Percentiles rank a stretch among this genome's conserved stretches.
These are phyloP conservation scores for Diplogasteroides magnus DNA, from an alignment of 1,140 invertebrate genomes.

Conservation along the genomic window DNA sequence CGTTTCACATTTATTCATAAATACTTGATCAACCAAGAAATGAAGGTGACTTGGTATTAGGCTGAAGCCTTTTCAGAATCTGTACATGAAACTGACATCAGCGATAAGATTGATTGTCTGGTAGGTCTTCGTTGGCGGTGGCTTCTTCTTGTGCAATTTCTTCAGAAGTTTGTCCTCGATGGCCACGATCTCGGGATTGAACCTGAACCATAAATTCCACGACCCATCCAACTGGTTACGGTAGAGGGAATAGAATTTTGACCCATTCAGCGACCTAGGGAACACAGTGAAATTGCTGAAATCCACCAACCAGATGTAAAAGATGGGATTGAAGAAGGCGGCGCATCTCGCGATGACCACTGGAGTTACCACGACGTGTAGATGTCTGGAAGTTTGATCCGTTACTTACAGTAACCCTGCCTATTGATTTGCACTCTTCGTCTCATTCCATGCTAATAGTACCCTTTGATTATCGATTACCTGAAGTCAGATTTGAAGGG, in stretches of 20 bases:
- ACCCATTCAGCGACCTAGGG: too few species aligned
- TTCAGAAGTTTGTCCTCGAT: slow-evolving; percentile 21
- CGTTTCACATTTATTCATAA: too few species aligned
- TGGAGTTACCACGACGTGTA: slow-evolving; percentile 17
- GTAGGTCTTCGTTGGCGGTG: slow-evolving; percentile 10
- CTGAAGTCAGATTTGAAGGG: slow-evolving; percentile 24
- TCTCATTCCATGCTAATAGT: background rate
- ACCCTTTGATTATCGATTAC: background rate
- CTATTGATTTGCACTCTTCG: too few species aligned
- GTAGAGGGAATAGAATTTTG: slow-evolving; percentile 2
- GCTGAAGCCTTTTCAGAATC: too few species aligned
- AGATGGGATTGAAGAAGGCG: slow-evolving; percentile 24
- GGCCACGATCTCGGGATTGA: slow-evolving; percentile 28
- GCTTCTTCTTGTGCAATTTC: slow-evolving; percentile 10
- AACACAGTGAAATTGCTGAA: too few species aligned
- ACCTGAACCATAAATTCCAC: background rate
- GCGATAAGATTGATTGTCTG: slow-evolving; percentile 21
- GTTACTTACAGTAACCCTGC: too few species aligned
- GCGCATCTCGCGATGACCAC: slow-evolving; percentile 12
- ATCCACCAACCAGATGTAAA: slow-evolving; percentile 28
- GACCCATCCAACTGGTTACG: too few species aligned
- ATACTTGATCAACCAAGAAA: too few species aligned
- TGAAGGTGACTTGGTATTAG: too few species aligned
- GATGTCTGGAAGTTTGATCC: background rate
- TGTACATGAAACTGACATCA: background rate